phyloP scores from a whole-genome alignment of 2,113 vertebrate genomes.

The Rutilus rutilus region DNA sequence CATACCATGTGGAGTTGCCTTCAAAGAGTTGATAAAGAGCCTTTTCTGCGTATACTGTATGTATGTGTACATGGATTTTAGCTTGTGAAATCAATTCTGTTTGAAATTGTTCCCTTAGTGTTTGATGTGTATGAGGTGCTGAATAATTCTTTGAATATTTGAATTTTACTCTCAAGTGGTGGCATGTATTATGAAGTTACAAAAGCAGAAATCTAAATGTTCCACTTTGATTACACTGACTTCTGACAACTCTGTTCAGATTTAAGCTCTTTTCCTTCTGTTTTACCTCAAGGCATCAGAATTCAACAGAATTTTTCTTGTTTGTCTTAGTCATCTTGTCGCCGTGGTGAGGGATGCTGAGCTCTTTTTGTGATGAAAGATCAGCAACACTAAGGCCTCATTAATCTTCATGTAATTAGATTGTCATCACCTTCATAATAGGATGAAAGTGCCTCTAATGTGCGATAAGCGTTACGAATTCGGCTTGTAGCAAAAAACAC shows the following conservation, averaged over 20 bases:
- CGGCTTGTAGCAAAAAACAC: not conserved
- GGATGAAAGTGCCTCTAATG: slow-evolving; percentile 39
- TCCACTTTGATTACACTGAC: not conserved
- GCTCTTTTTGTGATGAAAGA: slow-evolving; percentile 39
- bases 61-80: not conserved
- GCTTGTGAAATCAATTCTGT: slow-evolving; percentile 33
- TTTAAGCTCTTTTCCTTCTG: not conserved
- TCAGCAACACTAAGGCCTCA: slow-evolving; percentile 31
- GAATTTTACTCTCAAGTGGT: not conserved
- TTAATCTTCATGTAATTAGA: slow-evolving; percentile 53
- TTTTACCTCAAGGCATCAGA: not conserved
- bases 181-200: not conserved
- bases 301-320: slow-evolving; percentile 20
- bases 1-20: not conserved
- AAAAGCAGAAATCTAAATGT: not conserved
- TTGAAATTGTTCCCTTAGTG: slow-evolving; percentile 12
- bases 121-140: slow-evolving; percentile 29
- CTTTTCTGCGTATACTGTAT: not conserved
- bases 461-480: slow-evolving; percentile 41
- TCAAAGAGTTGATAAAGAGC: not conserved
- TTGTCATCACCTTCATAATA: slow-evolving; percentile 37
- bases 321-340: not conserved
- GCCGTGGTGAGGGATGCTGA: not conserved
- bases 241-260: not conserved
- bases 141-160: slow-evolving; percentile 38